These are phyloP conservation scores for Nomada fabriciana DNA, from an alignment of 2,888 invertebrate genomes.

Conservation along the genomic window DNA sequence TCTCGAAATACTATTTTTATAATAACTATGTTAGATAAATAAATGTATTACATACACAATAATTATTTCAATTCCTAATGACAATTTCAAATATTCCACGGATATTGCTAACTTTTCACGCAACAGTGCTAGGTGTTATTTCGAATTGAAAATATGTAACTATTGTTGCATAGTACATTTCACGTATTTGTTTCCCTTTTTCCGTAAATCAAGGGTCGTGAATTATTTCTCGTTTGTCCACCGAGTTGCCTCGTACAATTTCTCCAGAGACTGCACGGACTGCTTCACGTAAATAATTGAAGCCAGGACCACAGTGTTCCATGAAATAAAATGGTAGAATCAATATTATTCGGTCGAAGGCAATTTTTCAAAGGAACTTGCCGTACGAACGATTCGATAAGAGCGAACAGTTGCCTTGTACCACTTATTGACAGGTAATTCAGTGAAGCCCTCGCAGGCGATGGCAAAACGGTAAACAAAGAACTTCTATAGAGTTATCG, in stretches of 20 bases:
- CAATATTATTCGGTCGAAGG: constrained; percentile 61
- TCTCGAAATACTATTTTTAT: too few relatives aligned
- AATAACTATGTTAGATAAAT: too few relatives aligned
- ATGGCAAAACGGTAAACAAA: constrained; percentile 34
- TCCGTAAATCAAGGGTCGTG: background rate
- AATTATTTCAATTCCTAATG: too few relatives aligned
- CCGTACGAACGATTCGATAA: constrained; percentile 26
- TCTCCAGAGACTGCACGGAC: constrained; percentile 33
- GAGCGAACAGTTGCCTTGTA: constrained; percentile 1
- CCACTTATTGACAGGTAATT: constrained; percentile 47
- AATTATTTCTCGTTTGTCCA: constrained; percentile 30
- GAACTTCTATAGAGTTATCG: constrained; percentile 32
- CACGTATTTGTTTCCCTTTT: background rate
- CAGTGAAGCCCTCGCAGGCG: constrained; percentile 10
- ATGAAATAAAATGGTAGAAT: constrained; percentile 38
- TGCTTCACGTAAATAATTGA: constrained; percentile 60
- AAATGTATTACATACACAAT: too few relatives aligned
- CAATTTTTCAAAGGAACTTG: constrained; percentile 56
- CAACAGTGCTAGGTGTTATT: too few relatives aligned
- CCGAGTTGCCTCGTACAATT: constrained; percentile 19
- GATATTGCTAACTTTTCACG: too few relatives aligned
- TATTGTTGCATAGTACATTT: background rate
- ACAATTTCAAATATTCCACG: too few relatives aligned
- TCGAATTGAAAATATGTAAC: too few relatives aligned
- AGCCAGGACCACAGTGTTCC: constrained; percentile 19